phyloP scores from a whole-genome alignment of 2,113 vertebrate genomes.

The Mastomys natalensis region DNA sequence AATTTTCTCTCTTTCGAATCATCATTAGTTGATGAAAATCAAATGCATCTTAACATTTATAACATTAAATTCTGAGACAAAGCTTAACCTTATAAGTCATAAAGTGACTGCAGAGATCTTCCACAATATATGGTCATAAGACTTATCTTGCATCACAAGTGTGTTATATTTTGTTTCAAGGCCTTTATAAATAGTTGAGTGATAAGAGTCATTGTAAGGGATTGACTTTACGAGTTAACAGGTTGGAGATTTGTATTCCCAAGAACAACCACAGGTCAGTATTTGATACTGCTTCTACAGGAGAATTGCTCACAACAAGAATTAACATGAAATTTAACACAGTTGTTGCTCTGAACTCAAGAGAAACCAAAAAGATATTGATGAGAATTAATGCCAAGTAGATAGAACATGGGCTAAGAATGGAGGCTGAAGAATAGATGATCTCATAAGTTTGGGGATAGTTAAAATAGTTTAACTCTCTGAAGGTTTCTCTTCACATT shows the following conservation, averaged over 20 bases:
- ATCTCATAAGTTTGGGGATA: slow-evolving; percentile 50
- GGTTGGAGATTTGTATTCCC: slow-evolving; percentile 12
- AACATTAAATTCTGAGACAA: not conserved
- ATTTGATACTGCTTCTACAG: not conserved
- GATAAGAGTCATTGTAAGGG: not conserved
- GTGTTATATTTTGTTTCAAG: not conserved
- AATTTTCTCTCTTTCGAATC: not conserved
- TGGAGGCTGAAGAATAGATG: not conserved
- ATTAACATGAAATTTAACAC: slow-evolving; percentile 66
- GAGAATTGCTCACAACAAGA: slow-evolving; percentile 37
- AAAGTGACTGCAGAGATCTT: not conserved
- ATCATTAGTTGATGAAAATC: not conserved
- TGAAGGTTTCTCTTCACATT: slow-evolving; percentile 44
- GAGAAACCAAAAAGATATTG: slow-evolving; percentile 49
- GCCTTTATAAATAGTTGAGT: not conserved
- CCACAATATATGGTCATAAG: not conserved
- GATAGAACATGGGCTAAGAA: slow-evolving; percentile 9
- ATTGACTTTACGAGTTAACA: not conserved
- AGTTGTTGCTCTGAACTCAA: slow-evolving; percentile 46
- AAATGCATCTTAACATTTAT: not conserved
- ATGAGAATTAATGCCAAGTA: slow-evolving; percentile 37
- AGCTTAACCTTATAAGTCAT: not conserved
- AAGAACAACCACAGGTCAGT: not conserved
- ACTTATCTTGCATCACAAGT: not conserved
- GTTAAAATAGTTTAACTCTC: slow-evolving; percentile 50